Evolutionary conservation across 2,888 invertebrate genomes (phyloP), one percentile per base, ranked within the genome.

Genomic region (Heliconius charithonia): DNA sequence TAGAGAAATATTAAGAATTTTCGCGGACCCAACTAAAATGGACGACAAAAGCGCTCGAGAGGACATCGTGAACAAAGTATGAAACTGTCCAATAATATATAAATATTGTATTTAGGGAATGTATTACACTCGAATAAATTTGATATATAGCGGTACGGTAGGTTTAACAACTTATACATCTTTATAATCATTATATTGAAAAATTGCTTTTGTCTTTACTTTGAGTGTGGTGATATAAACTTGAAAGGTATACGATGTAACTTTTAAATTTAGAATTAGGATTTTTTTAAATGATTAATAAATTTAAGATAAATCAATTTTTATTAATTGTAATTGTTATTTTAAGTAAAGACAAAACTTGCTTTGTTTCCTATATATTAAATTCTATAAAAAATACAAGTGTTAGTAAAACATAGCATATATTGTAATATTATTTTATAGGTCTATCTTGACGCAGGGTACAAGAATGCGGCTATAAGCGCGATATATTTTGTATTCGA

Each of bases 21-120:
- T 87, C 85, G 85, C 85, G 88, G 91, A 73, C 89, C 93, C 84
- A 80, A 75, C 72, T 88, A 86, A 79, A 85, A 80, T 92, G 92
- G 94, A 83, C 85, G 85, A 81, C 84, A 86, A 86, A 86, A 88
- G 83, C 83, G 85, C 88, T 90, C 87, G 86, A 86, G 89, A 90
- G 92, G 92, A 92, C 91, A 90, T 91, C 88, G 90, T 87, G 88
- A 91, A 89, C 89, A 92, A 90, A 92, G 91, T 93, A 93, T 91
- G 92, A 92, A 93, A 94, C 91, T 92, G 92, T 92, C 90, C 90
- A 90, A 91, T 92, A 93, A 93, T 93, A 93, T 92, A 94, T 94
- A 94, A 94, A 94, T 94, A 94, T 93, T 92, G 90, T 93, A 92
- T 94, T 93, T 93, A 91, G 91, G 92, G 87, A 88, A 87, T 85